phyloP scores from a whole-genome alignment of 2,797 vertebrate species.

The Crotalus adamanteus region DNA sequence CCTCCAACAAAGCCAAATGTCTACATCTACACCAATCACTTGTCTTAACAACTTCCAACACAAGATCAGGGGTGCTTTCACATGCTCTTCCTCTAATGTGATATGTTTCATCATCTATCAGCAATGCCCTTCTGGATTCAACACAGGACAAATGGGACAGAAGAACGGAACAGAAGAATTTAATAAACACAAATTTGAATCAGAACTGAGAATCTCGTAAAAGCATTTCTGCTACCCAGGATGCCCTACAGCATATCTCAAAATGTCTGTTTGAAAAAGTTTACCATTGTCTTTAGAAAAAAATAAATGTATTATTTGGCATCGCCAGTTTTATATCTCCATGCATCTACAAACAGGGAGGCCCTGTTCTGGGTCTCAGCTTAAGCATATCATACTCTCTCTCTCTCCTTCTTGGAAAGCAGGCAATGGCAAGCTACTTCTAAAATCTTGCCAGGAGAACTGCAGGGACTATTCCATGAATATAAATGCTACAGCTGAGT shows the following conservation, averaged over 20 bases:
- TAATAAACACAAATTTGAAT: not conserved
- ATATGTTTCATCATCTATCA: not conserved
- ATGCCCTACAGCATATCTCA: not conserved
- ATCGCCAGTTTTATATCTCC: not conserved
- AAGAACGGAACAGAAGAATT: not conserved
- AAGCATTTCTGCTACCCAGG: not conserved
- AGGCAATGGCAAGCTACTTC: not conserved
- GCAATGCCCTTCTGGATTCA: not conserved
- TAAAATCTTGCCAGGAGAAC: not conserved
- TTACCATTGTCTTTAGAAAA: not conserved
- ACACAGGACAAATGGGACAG: not conserved
- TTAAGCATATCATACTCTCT: not conserved
- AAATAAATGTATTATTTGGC: not conserved
- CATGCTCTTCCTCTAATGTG: not conserved
- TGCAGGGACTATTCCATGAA: not conserved
- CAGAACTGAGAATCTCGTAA: not conserved
- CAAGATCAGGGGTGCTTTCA: not conserved
- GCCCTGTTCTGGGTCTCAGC: rapidly evolving
- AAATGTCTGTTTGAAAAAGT: not conserved
- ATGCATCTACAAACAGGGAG: not conserved
- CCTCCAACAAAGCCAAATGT: not conserved
- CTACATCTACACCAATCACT: not conserved
- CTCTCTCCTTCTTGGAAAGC: not conserved
- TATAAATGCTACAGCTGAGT: not conserved
- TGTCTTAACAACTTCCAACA: not conserved